These are phyloP conservation scores for Microtus ochrogaster DNA, from an alignment of 2,113 vertebrate genomes.

Conservation along the genomic window DNA sequence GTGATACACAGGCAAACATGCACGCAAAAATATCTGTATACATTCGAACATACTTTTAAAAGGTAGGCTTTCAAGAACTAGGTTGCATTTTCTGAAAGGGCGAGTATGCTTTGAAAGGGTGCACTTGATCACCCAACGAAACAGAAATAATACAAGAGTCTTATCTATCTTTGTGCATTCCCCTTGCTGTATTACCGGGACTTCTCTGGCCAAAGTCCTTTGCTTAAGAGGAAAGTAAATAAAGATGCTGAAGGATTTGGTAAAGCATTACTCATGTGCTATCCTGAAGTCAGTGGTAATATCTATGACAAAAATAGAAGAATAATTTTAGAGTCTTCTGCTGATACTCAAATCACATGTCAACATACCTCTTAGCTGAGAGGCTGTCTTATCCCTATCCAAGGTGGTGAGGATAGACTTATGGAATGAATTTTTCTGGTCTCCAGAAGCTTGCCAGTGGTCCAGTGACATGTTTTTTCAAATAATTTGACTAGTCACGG, in stretches of 20 bases:
- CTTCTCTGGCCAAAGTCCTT: neutral
- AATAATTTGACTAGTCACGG: constrained; percentile 62
- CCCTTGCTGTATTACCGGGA: constrained; percentile 3
- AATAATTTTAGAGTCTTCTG: constrained; percentile 56
- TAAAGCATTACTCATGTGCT: constrained; percentile 57
- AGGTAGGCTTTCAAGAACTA: neutral
- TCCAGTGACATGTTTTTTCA: constrained; percentile 75
- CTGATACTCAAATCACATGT: constrained; percentile 53
- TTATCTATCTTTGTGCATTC: neutral
- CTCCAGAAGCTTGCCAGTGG: constrained; percentile 73
- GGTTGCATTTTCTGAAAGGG: constrained; percentile 10
- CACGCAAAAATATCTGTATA: too few relatives aligned
- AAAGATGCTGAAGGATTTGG: constrained; percentile 51
- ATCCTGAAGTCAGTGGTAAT: neutral
- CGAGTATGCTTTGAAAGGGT: neutral
- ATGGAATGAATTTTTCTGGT: constrained; percentile 57
- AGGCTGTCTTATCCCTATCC: constrained; percentile 64
- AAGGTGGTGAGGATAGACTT: constrained; percentile 67
- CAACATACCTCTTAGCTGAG: constrained; percentile 38
- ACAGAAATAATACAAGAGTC: neutral
- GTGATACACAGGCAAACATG: neutral
- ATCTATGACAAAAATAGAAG: constrained; percentile 51
- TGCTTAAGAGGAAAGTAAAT: constrained; percentile 17
- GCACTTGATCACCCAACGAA: constrained; percentile 35
- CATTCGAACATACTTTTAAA: neutral